A percentile compares a stretch with the other conserved stretches of the same genome.
These are phyloP conservation scores for Fragum sueziense DNA, from an alignment of 2,888 invertebrate genomes.

Conservation along the genomic window DNA sequence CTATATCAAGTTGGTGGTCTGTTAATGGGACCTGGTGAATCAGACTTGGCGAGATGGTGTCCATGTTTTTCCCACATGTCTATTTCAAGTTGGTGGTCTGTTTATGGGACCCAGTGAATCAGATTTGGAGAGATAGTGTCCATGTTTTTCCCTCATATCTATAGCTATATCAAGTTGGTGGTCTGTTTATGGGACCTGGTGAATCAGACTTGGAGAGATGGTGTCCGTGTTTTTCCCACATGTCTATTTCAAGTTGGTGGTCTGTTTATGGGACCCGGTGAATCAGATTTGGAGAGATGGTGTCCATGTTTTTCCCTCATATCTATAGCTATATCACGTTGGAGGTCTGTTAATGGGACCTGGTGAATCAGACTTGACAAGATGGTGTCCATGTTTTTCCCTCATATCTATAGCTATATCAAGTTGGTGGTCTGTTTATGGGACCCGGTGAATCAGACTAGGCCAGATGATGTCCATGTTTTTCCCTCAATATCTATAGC, in stretches of 20 bases:
- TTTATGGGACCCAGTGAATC: conserved; percentile 67
- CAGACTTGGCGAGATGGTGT: conserved; percentile 69
- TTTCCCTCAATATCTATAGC: no score
- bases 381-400: conserved; percentile 88
- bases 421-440: no score
- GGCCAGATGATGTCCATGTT: no score
- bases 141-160: conserved; percentile 93
- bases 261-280: conserved; percentile 62
- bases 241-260: conserved; percentile 86
- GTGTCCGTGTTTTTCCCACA: conserved; percentile 91
- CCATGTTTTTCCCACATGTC: conserved; percentile 94
- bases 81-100: conserved; percentile 82
- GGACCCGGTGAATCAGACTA: no score
- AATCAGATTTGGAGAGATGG: conserved; percentile 70
- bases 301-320: conserved; percentile 91
- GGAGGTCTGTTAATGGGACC: conserved; percentile 59
- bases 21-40: conserved; percentile 65
- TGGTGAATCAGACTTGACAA: conserved; percentile 71
- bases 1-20: conserved; percentile 79
- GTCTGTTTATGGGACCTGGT: conserved; percentile 61
- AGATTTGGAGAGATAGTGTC: conserved; percentile 80
- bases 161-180: conserved; percentile 86
- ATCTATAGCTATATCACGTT: conserved; percentile 89
- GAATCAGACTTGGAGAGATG: conserved; percentile 71
- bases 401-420: conserved; percentile 93